A percentile compares a stretch with the other conserved stretches of the same genome.
phyloP scores from a whole-genome alignment of 2,113 vertebrate genomes.

The Pao palembangensis region DNA sequence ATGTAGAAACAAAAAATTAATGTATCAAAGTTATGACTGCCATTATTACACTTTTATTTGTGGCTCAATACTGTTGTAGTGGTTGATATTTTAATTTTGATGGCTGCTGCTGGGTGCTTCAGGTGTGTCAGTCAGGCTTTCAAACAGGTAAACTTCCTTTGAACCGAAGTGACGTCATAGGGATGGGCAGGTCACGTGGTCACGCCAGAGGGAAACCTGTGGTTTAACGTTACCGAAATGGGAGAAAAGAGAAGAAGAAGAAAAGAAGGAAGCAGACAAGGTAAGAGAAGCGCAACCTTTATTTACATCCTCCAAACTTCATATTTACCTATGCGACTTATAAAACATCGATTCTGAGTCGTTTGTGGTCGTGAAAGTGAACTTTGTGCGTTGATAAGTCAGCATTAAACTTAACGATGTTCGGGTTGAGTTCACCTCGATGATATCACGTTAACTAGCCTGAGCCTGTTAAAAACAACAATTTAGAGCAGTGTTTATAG shows the following conservation, averaged over 20 bases:
- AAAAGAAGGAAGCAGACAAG: constrained; percentile 29
- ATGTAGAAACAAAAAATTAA: too few species aligned
- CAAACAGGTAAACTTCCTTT: neutral
- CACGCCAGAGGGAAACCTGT: constrained; percentile 25
- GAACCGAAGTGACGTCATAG: constrained; percentile 46
- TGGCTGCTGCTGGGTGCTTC: neutral
- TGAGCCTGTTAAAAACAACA: neutral
- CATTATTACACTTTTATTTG: neutral
- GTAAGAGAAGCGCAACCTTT: constrained; percentile 2
- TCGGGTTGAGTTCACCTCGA: constrained; percentile 21
- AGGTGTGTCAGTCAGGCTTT: constrained; percentile 20
- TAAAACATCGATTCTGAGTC: neutral
- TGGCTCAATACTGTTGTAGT: too few species aligned
- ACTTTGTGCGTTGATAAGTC: neutral
- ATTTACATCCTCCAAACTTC: neutral
- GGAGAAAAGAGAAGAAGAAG: constrained; percentile 17
- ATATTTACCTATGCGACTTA: fast-evolving
- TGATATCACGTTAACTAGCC: neutral
- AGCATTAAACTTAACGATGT: neutral
- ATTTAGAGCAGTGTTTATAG: neutral
- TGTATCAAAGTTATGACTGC: neutral
- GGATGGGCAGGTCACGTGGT: constrained; percentile 66
- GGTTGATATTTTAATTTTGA: neutral
- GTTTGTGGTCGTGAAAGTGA: neutral
- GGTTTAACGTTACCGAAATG: constrained; percentile 39